Conservation (phyloP, 2,797 vertebrate genomes). For the Sebastes matsubarae region DNA sequence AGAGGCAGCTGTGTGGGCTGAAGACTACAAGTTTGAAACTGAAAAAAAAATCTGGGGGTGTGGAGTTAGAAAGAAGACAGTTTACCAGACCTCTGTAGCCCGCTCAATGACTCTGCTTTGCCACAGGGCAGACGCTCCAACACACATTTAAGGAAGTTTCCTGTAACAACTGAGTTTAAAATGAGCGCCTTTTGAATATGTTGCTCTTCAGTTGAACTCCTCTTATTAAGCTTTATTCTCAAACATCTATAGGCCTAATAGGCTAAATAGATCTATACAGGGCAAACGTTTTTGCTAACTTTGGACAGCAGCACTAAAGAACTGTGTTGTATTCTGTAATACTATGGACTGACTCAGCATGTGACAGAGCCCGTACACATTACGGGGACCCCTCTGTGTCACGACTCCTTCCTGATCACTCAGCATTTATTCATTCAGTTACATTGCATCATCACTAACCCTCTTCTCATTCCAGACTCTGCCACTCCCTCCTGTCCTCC, state of each 20-base stretch:
- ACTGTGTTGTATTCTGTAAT: neutral
- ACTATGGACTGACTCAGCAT: neutral
- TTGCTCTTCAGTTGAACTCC: neutral
- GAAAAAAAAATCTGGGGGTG: neutral
- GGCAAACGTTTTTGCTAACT: neutral
- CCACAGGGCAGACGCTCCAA: neutral
- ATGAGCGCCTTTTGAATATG: neutral
- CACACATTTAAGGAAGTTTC: neutral
- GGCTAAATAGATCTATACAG: neutral
- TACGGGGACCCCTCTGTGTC: neutral
- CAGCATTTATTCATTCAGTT: too few relatives aligned
- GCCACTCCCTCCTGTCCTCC: too few relatives aligned
- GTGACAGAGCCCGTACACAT: neutral
- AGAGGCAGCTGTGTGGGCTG: neutral
- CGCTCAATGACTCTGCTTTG: neutral
- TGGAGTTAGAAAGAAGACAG: neutral
- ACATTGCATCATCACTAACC: too few relatives aligned
- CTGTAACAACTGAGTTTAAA: neutral
- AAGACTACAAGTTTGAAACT: neutral
- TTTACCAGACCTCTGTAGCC: neutral
- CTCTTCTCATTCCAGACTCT: too few relatives aligned
- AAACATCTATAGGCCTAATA: neutral
- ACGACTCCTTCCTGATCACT: too few relatives aligned
- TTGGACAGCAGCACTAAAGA: neutral
- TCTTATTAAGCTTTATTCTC: neutral